Evolutionary conservation across 2,888 invertebrate genomes (phyloP), one percentile per base, ranked within the genome.

Genomic region (Ectemnius cavifrons): DNA sequence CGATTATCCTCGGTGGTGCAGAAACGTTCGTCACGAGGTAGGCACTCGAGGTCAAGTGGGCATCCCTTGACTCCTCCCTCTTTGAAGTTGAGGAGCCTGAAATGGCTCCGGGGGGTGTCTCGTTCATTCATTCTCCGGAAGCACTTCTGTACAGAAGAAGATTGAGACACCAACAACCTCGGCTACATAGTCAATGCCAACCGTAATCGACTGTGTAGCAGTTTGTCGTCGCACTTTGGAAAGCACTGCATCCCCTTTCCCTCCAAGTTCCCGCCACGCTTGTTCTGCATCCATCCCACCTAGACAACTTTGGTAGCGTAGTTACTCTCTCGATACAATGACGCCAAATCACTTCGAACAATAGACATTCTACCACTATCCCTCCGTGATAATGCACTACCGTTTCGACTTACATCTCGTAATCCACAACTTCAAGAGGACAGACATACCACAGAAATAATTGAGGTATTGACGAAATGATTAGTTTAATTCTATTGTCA

Each of bases 101-200:
- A 78, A 79, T 74, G 74, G 77, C 68, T 77, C 73, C 76, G 63
- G 70, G 37, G 78, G 82, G 74, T 77, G 78, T 79, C 82, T 79
- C 85, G 81, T 84, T 87, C 86, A 87, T 87, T 88, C 87, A 87
- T 86, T 79, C 81, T 71, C 86, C 88, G 86, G 87, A 88, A 88
- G 85, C 86, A 86, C 86, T 86, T 86, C 82, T 83, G 66, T 65
- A 78, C 80, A 76, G 83, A 11, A 83, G 78, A 83, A 84, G 86
- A 87, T 85, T 86, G 84, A 86, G 85, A 85, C 79, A 82, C 79
- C 80, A 77, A 82, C 82, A 61, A 64, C 58, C 67, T 58, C 28
- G 49, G 69, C 61, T 66, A 13, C 66, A 23, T 61, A 58, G 52
- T 47, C 59, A 70, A 71, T 58, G 81, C 70, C 74, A 66, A 63